Conservation (phyloP, 2,797 vertebrate genomes). For the Distichodus sexfasciatus region DNA sequence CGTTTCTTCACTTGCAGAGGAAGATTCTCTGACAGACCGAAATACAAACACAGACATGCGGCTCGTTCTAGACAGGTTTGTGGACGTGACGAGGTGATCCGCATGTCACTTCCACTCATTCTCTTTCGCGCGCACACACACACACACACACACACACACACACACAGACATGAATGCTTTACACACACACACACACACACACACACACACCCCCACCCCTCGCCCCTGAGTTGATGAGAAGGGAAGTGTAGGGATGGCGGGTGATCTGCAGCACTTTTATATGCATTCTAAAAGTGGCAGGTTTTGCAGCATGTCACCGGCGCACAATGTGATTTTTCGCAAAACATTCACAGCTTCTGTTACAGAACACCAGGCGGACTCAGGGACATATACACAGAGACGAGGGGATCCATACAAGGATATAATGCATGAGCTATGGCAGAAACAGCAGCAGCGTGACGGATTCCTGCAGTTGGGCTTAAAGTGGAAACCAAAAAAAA, state of each 20-base stretch:
- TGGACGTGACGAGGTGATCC: too few relatives aligned
- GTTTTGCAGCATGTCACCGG: background rate
- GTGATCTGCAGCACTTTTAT: conserved; percentile 37
- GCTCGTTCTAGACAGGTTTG: too few relatives aligned
- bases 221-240: background rate
- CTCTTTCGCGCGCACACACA: conserved; percentile 9
- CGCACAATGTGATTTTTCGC: background rate
- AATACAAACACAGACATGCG: too few relatives aligned
- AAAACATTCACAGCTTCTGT: conserved; percentile 18
- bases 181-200: background rate
- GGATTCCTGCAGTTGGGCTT: background rate
- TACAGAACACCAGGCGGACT: conserved; percentile 6
- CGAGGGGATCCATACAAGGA: background rate
- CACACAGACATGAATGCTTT: background rate
- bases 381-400: background rate
- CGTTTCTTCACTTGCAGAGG: too few relatives aligned
- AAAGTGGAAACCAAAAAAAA: background rate
- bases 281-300: conserved; percentile 27
- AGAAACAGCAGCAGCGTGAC: too few relatives aligned
- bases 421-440: too few relatives aligned
- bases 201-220: background rate
- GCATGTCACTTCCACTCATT: background rate
- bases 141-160: conserved; percentile 2
- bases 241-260: conserved; percentile 9
- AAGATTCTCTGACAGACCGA: too few relatives aligned